Base-by-base conservation (phyloP, 2,888 invertebrate species). In the Idaea biselata region DNA sequence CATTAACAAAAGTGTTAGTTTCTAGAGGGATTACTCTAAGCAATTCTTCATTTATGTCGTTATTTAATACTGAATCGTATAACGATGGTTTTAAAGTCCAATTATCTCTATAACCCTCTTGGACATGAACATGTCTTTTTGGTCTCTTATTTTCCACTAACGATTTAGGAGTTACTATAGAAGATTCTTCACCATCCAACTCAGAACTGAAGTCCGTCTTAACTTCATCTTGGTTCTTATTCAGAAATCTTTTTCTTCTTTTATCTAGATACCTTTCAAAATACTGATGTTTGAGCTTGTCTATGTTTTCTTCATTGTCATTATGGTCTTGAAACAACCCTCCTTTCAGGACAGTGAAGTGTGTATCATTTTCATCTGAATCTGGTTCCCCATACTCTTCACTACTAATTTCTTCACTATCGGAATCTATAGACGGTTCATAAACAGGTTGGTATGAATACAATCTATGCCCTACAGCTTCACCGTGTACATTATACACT, bases 371-470 rank as follows among this genome's bases (percentile, higher is more conserved):
- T 71, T 84, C 82, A 31, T 73, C 72, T 65, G 91, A 88, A 1
- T 83, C 75, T 1, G 79, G 79, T 58, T 87, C 88, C 25, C 86
- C 86, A 61, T 83, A 84, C 25, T 75, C 75, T 0, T 75, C 75
- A 0, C 87, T 67, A 44, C 44, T 14, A 44, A 44, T 14, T 17
- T 88, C 70, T 55, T 89, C 91, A 54, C 84, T 87, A 55, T 86
- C 87, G 1, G 56, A n/a, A 60, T 61, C 65, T 6, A 72, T 62
- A 75, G 91, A 91, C 4, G 91, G 91, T 70, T 91, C 91, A 60
- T 91, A 91, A 0, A 89, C 89, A n/a, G 91, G 92, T 75, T 91
- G 92, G 58, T 89, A 92, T 0, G 92, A 91, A 74, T 89, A 91
- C 18, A 92, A 68, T 60, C 88, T 88, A 65, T 92, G 92, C 0